Conservation (phyloP, 2,113 vertebrate species). For the Dasyprocta punctata region DNA sequence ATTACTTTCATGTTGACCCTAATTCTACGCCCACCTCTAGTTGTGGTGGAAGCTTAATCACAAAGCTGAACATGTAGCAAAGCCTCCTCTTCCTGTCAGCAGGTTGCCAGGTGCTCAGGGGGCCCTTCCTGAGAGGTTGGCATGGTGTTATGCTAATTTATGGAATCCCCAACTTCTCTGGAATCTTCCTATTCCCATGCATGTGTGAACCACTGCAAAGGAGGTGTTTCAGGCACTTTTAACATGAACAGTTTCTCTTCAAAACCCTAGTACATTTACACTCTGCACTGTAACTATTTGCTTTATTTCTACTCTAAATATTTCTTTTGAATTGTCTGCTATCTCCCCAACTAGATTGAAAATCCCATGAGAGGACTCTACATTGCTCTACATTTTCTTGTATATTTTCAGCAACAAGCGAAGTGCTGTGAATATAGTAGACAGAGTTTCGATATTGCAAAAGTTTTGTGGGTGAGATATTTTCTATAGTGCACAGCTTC, state of each 20-base stretch:
- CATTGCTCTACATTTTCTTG: background rate
- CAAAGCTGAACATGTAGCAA: background rate
- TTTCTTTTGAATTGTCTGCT: background rate
- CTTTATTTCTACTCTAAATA: background rate
- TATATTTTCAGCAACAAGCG: background rate
- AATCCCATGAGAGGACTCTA: background rate
- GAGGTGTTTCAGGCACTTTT: background rate
- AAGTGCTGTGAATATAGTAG: background rate
- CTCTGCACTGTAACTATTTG: no score
- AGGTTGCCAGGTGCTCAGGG: background rate
- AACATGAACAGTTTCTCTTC: background rate
- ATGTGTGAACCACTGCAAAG: background rate
- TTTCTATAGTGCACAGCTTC: background rate
- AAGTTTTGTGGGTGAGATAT: background rate
- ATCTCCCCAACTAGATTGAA: background rate
- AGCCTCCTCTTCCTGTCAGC: background rate
- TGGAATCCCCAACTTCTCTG: background rate
- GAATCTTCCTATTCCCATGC: accelerated
- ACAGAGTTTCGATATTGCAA: background rate
- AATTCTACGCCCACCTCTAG: background rate
- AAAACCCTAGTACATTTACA: background rate
- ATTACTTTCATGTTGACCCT: background rate
- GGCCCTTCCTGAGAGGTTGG: background rate
- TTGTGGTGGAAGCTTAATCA: background rate
- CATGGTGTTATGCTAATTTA: background rate